phyloP scores from a whole-genome alignment of 1,140 invertebrate species.

The Panagrolaimus sp. region DNA sequence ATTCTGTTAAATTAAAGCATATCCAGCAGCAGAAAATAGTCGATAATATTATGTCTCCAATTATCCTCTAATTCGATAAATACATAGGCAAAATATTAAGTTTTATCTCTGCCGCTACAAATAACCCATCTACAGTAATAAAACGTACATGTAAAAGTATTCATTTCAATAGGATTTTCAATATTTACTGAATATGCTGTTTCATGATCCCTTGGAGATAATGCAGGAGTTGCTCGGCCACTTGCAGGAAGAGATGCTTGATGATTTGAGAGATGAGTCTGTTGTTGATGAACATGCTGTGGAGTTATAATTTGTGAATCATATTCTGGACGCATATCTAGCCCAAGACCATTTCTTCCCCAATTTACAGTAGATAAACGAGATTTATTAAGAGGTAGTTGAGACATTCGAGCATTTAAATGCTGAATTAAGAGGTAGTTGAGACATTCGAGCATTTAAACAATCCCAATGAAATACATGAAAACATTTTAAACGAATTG shows the following conservation, averaged over 20 bases:
- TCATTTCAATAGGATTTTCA: slow-evolving; percentile 1
- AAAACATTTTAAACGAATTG: slow-evolving; percentile 67
- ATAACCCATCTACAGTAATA: too few relatives aligned
- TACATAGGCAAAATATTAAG: too few relatives aligned
- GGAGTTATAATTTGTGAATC: not conserved
- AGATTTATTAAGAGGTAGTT: slow-evolving; percentile 35
- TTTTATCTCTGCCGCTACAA: too few relatives aligned
- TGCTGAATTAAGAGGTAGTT: slow-evolving; percentile 75
- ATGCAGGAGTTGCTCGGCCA: not conserved
- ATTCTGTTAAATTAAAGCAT: too few relatives aligned
- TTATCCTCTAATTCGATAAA: too few relatives aligned
- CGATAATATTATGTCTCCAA: too few relatives aligned
- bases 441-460: slow-evolving; percentile 67
- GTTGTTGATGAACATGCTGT: not conserved
- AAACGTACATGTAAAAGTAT: slow-evolving; percentile 4
- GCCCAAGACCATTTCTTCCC: slow-evolving; percentile 45
- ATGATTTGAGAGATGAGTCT: too few relatives aligned
- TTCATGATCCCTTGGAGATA: not conserved
- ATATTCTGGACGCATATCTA: slow-evolving; percentile 21
- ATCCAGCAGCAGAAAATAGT: too few relatives aligned
- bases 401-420: slow-evolving; percentile 77
- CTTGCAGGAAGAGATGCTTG: not conserved
- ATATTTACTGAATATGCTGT: slow-evolving; percentile 4
- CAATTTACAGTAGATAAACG: slow-evolving; percentile 44
- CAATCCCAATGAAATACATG: slow-evolving; percentile 87